Percentiles rank a stretch among this genome's conserved stretches.
These are phyloP conservation scores for Rhagonycha fulva DNA, from an alignment of 2,888 invertebrate genomes.

Conservation along the genomic window DNA sequence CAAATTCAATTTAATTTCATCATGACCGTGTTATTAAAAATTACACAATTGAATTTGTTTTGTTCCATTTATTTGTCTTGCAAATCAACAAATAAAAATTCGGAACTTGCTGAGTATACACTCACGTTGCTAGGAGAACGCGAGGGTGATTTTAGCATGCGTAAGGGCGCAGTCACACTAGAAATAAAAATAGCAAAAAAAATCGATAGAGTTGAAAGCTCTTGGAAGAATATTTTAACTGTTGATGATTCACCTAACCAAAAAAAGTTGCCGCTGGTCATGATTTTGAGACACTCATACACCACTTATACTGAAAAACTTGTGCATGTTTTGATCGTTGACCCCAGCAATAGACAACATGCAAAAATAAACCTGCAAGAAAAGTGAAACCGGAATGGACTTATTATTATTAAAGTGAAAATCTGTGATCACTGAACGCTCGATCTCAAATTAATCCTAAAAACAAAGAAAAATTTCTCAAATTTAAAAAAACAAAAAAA, in stretches of 20 bases:
- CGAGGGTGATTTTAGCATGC: not conserved
- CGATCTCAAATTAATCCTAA: not conserved
- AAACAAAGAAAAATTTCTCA: not conserved
- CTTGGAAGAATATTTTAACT: not conserved
- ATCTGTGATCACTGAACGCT: not conserved
- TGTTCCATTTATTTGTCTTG: not conserved
- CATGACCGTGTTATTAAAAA: not conserved
- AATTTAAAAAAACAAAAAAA: not conserved
- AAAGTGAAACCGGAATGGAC: not conserved
- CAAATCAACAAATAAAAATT: not conserved
- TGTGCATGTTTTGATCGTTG: not conserved
- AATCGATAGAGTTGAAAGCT: not conserved
- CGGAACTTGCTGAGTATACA: not conserved
- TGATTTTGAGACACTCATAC: not conserved
- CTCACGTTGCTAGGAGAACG: not conserved
- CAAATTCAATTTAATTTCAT: not conserved
- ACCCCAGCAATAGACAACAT: not conserved
- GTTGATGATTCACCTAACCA: not conserved
- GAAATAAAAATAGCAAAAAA: not conserved
- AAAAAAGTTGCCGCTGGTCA: not conserved
- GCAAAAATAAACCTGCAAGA: not conserved
- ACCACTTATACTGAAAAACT: not conserved
- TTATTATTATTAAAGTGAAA: not conserved
- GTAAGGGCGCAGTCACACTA: not conserved
- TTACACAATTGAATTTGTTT: not conserved